These are phyloP conservation scores for Drosophila sucinea DNA, from an alignment of 1,140 invertebrate genomes.

Conservation along the genomic window DNA sequence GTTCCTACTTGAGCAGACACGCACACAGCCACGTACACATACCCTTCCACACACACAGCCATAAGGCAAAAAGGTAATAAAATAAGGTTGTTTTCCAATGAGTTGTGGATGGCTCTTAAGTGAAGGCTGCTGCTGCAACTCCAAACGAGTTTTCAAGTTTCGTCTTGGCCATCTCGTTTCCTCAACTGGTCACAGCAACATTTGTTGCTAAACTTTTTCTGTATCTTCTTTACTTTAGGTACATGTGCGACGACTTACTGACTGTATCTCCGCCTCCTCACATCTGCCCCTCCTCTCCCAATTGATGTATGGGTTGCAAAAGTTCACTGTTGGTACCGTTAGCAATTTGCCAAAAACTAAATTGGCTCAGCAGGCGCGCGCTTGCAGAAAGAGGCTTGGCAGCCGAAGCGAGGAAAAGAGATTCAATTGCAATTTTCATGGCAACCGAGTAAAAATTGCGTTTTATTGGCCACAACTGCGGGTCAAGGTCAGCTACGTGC, in stretches of 20 bases:
- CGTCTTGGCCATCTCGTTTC: conserved; percentile 5
- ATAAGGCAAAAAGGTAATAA: conserved; percentile 32
- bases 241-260: background rate
- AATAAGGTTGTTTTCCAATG: conserved; percentile 52
- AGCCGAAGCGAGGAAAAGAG: background rate
- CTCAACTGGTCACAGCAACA: conserved; percentile 15
- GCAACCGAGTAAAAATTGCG: conserved; percentile 58
- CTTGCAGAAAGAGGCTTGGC: background rate
- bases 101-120: conserved; percentile 39
- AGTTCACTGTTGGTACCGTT: conserved; percentile 60
- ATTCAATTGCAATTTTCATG: conserved; percentile 54
- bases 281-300: no score
- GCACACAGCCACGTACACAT: background rate
- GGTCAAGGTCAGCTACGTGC: conserved; percentile 80
- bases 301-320: conserved; percentile 24
- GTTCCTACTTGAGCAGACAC: conserved; percentile 44
- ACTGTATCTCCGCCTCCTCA: background rate
- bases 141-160: conserved; percentile 62
- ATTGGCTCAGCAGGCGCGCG: conserved; percentile 49
- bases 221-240: conserved; percentile 5
- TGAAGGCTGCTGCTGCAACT: conserved; percentile 61
- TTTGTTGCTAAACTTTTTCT: conserved; percentile 30
- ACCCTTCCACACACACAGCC: background rate
- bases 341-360: conserved; percentile 74
- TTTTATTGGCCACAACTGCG: conserved; percentile 60